Percentiles rank a stretch among this genome's conserved stretches.
phyloP scores from a whole-genome alignment of 2,888 invertebrate species.

The Bellardia pandia region DNA sequence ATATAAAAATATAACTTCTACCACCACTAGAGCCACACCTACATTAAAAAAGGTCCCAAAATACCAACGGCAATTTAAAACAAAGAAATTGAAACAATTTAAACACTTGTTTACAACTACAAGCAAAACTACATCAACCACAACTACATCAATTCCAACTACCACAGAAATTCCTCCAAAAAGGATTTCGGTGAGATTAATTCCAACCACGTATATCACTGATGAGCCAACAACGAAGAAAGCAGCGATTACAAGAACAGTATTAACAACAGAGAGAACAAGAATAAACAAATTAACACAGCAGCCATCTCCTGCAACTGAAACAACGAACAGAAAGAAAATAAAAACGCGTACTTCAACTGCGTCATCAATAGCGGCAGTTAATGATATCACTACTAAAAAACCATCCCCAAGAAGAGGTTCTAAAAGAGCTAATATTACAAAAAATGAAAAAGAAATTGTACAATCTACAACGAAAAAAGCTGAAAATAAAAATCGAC shows the following conservation, averaged over 20 bases:
- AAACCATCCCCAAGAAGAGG: conserved; percentile 27
- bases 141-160: conserved; percentile 31
- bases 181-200: conserved; percentile 9
- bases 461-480: conserved; percentile 6
- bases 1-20: conserved; percentile 45
- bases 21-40: conserved; percentile 16
- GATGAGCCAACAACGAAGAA: conserved; percentile 49
- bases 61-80: conserved; percentile 65
- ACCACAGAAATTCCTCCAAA: conserved; percentile 26
- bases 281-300: conserved; percentile 26
- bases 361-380: conserved; percentile 8
- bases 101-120: conserved; percentile 58
- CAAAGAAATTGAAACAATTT: conserved; percentile 63
- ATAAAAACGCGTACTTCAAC: conserved; percentile 27
- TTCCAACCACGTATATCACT: conserved; percentile 31
- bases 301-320: neutral
- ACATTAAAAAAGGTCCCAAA: conserved; percentile 55
- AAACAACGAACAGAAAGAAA: conserved; percentile 44
- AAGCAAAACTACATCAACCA: conserved; percentile 45
- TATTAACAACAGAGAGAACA: conserved; percentile 32
- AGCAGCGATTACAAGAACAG: conserved; percentile 16
- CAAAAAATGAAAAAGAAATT: conserved; percentile 28
- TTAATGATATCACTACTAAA: neutral
- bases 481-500: conserved; percentile 34
- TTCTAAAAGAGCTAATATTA: conserved; percentile 38